phyloP scores from a whole-genome alignment of 2,888 invertebrate genomes.

The Volucella zonaria region DNA sequence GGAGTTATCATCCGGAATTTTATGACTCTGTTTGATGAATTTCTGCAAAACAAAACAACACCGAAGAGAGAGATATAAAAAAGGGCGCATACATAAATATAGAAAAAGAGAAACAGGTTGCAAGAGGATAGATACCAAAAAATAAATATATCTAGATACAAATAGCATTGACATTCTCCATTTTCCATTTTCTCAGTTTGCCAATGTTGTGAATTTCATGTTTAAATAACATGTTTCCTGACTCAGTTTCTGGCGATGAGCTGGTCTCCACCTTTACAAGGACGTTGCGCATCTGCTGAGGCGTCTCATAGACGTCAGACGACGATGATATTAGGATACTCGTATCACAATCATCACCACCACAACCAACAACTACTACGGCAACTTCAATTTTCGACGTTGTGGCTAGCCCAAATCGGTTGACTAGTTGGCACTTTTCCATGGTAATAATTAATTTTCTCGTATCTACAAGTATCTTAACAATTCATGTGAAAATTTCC shows the following conservation, averaged over 20 bases:
- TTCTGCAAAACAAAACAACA: constrained; percentile 69
- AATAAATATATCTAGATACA: constrained; percentile 22
- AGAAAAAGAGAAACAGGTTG: neutral
- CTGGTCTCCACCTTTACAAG: too few species aligned
- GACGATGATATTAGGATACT: constrained; percentile 4
- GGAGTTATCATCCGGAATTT: constrained; percentile 69
- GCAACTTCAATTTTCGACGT: constrained; percentile 41
- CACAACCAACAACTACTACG: neutral
- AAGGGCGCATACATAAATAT: constrained; percentile 22
- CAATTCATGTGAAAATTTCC: constrained; percentile 67
- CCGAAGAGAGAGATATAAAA: constrained; percentile 10
- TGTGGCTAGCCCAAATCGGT: constrained; percentile 44
- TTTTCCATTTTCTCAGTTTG: constrained; percentile 31
- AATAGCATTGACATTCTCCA: constrained; percentile 39
- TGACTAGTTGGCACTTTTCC: constrained; percentile 72
- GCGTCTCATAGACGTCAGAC: constrained; percentile 2
- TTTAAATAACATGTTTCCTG: constrained; percentile 57
- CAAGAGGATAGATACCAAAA: neutral
- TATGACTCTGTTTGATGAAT: constrained; percentile 74
- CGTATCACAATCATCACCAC: too few species aligned
- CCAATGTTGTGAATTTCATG: constrained; percentile 48
- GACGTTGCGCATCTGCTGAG: too few species aligned
- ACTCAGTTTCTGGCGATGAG: neutral
- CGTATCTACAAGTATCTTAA: constrained; percentile 57
- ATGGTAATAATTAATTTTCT: constrained; percentile 68